A percentile compares a stretch with the other conserved stretches of the same genome.
phyloP scores from a whole-genome alignment of 2,113 vertebrate genomes.

The Megaceryle torquata region DNA sequence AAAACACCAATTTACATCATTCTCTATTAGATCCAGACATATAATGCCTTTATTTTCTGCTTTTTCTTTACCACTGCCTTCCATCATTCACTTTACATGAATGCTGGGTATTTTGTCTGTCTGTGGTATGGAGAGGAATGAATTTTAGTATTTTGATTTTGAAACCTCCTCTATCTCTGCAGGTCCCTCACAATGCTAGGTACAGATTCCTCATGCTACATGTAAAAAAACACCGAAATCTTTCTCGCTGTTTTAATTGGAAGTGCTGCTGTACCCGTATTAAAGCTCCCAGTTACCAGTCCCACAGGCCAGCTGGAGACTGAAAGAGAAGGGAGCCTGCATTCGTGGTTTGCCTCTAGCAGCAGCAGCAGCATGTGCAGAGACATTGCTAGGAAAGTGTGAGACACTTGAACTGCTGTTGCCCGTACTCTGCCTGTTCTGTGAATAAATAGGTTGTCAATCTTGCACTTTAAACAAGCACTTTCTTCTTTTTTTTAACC shows the following conservation, averaged over 20 bases:
- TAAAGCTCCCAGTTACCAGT: not conserved
- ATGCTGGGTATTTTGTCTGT: not conserved
- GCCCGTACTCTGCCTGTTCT: not conserved
- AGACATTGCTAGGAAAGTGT: not conserved
- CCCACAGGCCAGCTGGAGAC: not conserved
- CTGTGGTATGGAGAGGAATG: not conserved
- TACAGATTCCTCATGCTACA: not conserved
- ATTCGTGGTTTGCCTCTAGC: not conserved
- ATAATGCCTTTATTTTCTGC: not conserved
- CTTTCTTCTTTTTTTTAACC: slow-evolving; percentile 35
- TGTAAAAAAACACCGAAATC: not conserved
- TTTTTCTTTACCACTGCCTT: not conserved
- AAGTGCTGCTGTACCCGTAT: not conserved
- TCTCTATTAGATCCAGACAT: not conserved
- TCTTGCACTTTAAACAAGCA: slow-evolving; percentile 42
- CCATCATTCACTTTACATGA: not conserved
- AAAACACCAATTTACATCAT: not conserved
- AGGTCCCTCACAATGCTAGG: not conserved
- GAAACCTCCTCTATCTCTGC: not conserved
- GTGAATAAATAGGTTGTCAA: slow-evolving; percentile 57
- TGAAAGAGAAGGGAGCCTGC: not conserved
- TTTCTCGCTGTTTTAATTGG: slow-evolving; percentile 33
- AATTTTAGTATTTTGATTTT: not conserved
- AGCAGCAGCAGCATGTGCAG: not conserved
- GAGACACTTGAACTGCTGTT: slow-evolving; percentile 11